A percentile compares a stretch with the other conserved stretches of the same genome.
These are phyloP conservation scores for Lymantria dispar DNA, from an alignment of 2,888 invertebrate genomes.

Conservation along the genomic window DNA sequence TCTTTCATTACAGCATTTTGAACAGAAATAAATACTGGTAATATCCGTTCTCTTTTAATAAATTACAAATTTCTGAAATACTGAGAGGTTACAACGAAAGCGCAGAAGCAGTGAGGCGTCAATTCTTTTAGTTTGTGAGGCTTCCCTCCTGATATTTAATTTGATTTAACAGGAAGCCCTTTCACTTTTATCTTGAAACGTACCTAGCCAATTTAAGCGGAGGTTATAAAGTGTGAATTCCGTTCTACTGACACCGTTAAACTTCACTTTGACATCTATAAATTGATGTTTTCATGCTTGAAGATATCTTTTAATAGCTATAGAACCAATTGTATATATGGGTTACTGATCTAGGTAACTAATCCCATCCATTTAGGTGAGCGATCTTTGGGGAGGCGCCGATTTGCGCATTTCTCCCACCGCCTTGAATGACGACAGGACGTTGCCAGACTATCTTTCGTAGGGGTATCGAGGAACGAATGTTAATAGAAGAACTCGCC, in stretches of 20 bases:
- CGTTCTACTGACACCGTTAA: neutral
- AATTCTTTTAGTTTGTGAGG: neutral
- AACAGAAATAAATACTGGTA: neutral
- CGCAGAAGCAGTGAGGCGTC: neutral
- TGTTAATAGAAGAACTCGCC: too few species aligned
- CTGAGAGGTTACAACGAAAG: neutral
- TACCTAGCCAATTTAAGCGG: neutral
- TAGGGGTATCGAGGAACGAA: too few species aligned
- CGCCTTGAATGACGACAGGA: too few species aligned
- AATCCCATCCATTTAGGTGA: too few species aligned
- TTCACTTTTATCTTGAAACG: neutral
- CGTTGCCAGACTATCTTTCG: too few species aligned
- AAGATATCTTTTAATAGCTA: too few species aligned
- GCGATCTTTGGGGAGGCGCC: too few species aligned
- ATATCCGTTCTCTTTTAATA: neutral
- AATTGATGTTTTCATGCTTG: too few species aligned
- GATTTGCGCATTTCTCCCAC: too few species aligned
- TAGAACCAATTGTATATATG: too few species aligned
- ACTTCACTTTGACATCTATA: neutral
- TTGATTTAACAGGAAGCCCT: neutral
- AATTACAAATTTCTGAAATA: neutral
- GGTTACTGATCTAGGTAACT: too few species aligned
- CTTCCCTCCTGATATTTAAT: neutral
- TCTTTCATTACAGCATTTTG: neutral
- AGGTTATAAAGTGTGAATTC: neutral